Conservation (phyloP, 1,140 invertebrate genomes). For the Dolichoris vasculosae region DNA sequence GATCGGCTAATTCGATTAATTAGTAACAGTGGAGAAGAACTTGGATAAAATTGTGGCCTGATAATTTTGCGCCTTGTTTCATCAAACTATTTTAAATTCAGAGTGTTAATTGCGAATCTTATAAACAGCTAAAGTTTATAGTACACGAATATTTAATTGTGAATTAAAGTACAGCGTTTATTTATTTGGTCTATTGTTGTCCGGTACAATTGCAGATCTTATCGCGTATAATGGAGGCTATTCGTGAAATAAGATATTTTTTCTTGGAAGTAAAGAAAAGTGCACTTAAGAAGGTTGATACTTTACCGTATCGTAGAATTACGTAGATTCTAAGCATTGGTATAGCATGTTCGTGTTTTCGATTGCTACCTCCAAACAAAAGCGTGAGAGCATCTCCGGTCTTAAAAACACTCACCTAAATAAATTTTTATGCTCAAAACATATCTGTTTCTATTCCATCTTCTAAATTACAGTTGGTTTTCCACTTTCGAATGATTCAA, state of each 20-base stretch:
- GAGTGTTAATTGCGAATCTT: too few relatives aligned
- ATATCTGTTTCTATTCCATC: background rate
- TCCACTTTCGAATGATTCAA: background rate
- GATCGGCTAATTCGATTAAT: background rate
- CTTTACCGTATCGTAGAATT: background rate
- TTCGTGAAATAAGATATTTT: background rate
- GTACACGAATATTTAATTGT: too few relatives aligned
- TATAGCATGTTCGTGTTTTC: slow-evolving; percentile 2
- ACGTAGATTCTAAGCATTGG: background rate
- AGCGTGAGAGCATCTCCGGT: background rate
- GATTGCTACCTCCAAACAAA: background rate
- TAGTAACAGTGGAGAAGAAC: too few relatives aligned
- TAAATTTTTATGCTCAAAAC: background rate
- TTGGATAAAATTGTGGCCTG: too few relatives aligned
- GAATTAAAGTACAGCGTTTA: too few relatives aligned
- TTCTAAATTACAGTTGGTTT: background rate
- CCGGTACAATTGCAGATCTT: background rate
- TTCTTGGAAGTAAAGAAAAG: background rate
- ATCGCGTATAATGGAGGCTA: background rate
- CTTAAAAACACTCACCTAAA: background rate
- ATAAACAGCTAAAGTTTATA: too few relatives aligned
- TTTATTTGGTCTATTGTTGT: background rate
- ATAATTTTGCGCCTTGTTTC: too few relatives aligned
- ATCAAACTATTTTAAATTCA: too few relatives aligned
- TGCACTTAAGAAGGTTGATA: background rate